Percentiles rank a stretch among this genome's conserved stretches.
Conservation (phyloP, 2,797 vertebrate species). For the Hylomyscus alleni region DNA sequence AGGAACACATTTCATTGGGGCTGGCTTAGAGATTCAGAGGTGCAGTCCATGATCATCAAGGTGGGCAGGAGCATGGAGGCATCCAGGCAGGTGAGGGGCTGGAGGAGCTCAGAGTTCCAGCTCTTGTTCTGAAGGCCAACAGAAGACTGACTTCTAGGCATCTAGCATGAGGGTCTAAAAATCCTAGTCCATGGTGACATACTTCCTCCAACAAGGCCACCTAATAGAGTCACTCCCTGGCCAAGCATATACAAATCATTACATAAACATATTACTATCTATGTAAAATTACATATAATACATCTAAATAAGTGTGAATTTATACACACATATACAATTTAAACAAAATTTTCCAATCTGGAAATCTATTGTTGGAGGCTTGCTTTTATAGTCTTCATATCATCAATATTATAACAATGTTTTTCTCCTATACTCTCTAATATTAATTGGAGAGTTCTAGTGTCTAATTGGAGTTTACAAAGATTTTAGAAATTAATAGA, state of each 20-base stretch:
- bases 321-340: neutral
- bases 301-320: neutral
- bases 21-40: neutral
- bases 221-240: neutral
- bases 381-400: neutral
- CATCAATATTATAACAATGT: neutral
- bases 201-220: neutral
- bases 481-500: neutral
- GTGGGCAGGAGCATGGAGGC: too few species aligned
- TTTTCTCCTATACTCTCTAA: neutral
- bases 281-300: neutral
- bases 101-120: neutral
- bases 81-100: neutral
- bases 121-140: neutral
- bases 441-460: neutral
- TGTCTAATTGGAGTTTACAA: conserved; percentile 26
- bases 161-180: neutral
- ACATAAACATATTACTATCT: neutral
- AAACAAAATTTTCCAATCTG: neutral
- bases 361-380: neutral
- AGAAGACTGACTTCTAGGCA: neutral
- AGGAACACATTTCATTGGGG: neutral
- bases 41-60: neutral
- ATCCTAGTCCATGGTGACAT: neutral
- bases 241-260: neutral